Evolutionary conservation across 2,888 invertebrate species (phyloP).

Genomic region (Athetis lepigone): DNA sequence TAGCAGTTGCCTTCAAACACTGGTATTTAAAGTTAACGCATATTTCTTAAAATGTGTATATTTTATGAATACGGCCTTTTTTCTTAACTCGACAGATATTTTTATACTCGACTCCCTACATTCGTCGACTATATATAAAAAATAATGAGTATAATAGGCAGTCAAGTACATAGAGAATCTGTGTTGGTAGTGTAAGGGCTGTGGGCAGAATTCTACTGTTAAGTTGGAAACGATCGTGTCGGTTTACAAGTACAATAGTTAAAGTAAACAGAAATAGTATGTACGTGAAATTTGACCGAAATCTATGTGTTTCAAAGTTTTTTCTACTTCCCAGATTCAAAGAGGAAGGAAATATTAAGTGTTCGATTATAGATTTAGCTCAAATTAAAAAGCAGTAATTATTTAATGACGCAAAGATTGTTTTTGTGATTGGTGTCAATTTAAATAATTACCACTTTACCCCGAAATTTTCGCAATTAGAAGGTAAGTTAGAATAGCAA

Average conservation of each 20-base stretch:
- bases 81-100: slow-evolving; percentile 19
- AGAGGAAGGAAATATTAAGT: neutral
- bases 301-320: neutral
- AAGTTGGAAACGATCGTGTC: slow-evolving; percentile 11
- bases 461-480: neutral
- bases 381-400: neutral
- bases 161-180: slow-evolving; percentile 15
- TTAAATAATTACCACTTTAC: slow-evolving; percentile 20
- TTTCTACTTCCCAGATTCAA: neutral
- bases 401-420: neutral
- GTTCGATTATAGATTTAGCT: neutral
- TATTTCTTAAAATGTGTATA: no score
- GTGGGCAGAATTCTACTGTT: slow-evolving; percentile 23
- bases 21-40: no score
- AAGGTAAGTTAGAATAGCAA: slow-evolving; percentile 23
- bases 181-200: neutral
- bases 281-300: slow-evolving; percentile 16
- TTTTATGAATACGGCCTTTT: neutral
- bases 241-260: slow-evolving; percentile 15
- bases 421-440: neutral
- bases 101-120: slow-evolving; percentile 11
- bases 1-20: no score
- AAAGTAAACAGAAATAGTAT: neutral
- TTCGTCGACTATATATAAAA: no score
- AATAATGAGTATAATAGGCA: neutral